Evolutionary conservation across 2,888 invertebrate genomes (phyloP).

Genomic region (Spisula solida): DNA sequence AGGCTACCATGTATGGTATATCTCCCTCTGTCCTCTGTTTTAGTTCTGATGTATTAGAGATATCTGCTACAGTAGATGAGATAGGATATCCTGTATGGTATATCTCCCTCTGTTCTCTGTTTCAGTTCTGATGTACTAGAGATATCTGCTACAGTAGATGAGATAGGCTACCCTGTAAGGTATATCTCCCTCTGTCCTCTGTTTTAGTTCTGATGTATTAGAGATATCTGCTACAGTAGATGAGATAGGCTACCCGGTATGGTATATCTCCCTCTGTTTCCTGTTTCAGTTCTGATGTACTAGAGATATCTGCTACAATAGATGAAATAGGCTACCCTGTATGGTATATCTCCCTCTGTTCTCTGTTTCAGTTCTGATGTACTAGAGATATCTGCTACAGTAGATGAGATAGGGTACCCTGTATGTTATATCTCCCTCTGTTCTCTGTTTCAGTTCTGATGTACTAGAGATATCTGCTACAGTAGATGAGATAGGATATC

Average conservation of each 20-base stretch:
- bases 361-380: no score
- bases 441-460: slow-evolving; percentile 69
- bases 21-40: slow-evolving; percentile 31
- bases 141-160: no score
- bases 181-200: neutral
- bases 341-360: no score
- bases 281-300: no score
- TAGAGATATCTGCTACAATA: no score
- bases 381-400: no score
- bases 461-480: slow-evolving; percentile 69
- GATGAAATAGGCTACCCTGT: no score
- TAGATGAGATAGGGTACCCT: no score
- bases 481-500: slow-evolving; percentile 66
- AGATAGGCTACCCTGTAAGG: no score
- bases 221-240: slow-evolving; percentile 64
- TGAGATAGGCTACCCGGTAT: slow-evolving; percentile 77
- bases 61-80: slow-evolving; percentile 62
- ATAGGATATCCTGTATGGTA: slow-evolving; percentile 80
- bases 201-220: slow-evolving; percentile 74
- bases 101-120: slow-evolving; percentile 80
- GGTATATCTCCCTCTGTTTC: slow-evolving; percentile 82
- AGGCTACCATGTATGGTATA: slow-evolving; percentile 72
- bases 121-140: no score
- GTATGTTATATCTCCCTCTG: neutral
- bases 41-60: slow-evolving; percentile 73